Evolutionary conservation across 2,888 invertebrate species (phyloP), one percentile per base, ranked within the genome.

Genomic region (Hyposoter dolosus): DNA sequence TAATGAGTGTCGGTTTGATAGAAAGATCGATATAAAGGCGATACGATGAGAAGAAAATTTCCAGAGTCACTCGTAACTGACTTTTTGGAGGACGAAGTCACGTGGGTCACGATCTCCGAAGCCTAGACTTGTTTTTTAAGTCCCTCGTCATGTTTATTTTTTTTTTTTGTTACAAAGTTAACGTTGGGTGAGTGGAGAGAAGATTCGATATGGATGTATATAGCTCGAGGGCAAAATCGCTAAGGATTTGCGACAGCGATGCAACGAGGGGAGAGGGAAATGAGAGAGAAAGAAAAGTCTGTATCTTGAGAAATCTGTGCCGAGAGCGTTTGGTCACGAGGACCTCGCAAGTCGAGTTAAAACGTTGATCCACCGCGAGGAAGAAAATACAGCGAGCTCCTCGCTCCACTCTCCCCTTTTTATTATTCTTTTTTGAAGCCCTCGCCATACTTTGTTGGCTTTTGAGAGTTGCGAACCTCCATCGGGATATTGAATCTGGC

Each of bases 1-100:
- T 60, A 12, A 60, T 15, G 60, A 60, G 12, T 60, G 28, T 28
- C 15, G 28, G 12, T 60, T 23, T 23, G 23, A 28, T 53, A 53
- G 4, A 23, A 60, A 60, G 60, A 60, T 60, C 28, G 66, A 66
- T 40, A 66, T 66, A n/a, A 17, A 3, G 6, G 19, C 32, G 32
- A 23, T 19, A 47, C 23, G 45, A 53, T 32, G 3, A 10, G 47
- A 84, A 85, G 1, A 56, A 56, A 56, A 56, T 56, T 88, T 83
- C 88, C 88, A 86, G 90, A 90, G 90, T 91, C 91, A 91, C 91
- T 89, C 89, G 88, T 89, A 90, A 89, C 91, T 90, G 91, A 89
- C 91, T 90, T 91, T 89, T 88, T 82, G 78, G 69, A 80, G 80
- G 84, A 87, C 86, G 85, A 87, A 87, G 87, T 75, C 72, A 82